These are phyloP conservation scores for Tragelaphus strepsiceros DNA, from an alignment of 2,113 vertebrate species.

Conservation along the genomic window DNA sequence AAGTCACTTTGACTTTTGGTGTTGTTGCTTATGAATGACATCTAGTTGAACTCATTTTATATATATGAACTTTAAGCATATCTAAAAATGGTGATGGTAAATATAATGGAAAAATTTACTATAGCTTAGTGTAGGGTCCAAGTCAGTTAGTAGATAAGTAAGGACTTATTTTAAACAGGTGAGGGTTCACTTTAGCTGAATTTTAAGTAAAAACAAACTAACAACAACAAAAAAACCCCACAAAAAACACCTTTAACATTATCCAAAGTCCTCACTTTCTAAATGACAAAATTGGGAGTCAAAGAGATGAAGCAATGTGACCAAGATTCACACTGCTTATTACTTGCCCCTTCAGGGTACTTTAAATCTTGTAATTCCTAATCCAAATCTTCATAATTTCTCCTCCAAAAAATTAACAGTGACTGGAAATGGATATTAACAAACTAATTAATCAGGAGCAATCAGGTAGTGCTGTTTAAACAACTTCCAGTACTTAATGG, in stretches of 20 bases:
- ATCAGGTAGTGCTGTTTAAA: neutral
- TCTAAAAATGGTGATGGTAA: neutral
- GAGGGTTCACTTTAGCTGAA: neutral
- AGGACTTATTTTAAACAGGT: neutral
- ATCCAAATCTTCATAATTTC: neutral
- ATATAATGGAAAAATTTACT: neutral
- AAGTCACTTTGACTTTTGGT: neutral
- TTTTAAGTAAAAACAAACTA: neutral
- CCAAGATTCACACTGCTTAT: neutral
- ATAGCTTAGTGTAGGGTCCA: neutral
- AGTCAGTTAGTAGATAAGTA: neutral
- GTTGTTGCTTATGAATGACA: neutral
- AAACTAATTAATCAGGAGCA: neutral
- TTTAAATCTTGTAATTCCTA: neutral
- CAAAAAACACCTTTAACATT: neutral
- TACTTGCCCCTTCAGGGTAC: neutral
- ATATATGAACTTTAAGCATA: neutral
- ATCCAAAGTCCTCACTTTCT: neutral
- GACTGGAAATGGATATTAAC: neutral
- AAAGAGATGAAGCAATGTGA: neutral
- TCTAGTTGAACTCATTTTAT: neutral
- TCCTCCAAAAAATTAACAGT: neutral
- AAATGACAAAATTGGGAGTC: neutral
- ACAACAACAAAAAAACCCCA: neutral
- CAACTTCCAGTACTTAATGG: neutral